phyloP scores from a whole-genome alignment of 2,888 invertebrate genomes.

The Sarcophaga carnaria region DNA sequence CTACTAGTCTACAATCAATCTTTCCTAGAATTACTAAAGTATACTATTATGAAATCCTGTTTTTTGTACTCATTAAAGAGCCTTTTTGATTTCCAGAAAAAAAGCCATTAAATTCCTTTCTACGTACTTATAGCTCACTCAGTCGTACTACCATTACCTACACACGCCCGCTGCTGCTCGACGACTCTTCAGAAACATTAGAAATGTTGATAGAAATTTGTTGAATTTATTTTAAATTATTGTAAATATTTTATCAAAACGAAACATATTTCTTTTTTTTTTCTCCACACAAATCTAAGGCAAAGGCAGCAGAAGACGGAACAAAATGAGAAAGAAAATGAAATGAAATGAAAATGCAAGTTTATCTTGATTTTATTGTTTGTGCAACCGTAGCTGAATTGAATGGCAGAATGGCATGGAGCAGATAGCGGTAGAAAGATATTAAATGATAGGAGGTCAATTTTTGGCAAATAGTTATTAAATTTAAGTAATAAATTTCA shows the following conservation, averaged over 20 bases:
- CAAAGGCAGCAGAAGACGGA: background rate
- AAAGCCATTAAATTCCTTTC: too few species aligned
- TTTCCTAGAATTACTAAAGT: too few species aligned
- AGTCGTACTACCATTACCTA: too few species aligned
- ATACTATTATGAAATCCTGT: too few species aligned
- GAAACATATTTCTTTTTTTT: constrained; percentile 35
- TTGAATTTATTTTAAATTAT: constrained; percentile 38
- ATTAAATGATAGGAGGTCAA: constrained; percentile 56
- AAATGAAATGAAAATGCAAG: constrained; percentile 20
- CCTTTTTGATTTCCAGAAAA: too few species aligned
- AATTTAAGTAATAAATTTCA: constrained; percentile 65
- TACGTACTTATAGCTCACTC: too few species aligned
- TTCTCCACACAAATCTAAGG: background rate
- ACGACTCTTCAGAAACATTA: too few species aligned
- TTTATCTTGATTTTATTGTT: constrained; percentile 50
- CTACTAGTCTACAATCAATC: too few species aligned
- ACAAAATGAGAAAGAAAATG: constrained; percentile 13
- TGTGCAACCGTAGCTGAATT: constrained; percentile 20
- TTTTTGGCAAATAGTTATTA: constrained; percentile 67
- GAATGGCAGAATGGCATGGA: constrained; percentile 7
- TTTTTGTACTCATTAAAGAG: too few species aligned
- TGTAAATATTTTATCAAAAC: constrained; percentile 54
- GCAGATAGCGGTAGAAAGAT: constrained; percentile 30
- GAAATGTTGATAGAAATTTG: constrained; percentile 13
- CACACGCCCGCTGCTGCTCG: too few species aligned